Percentiles rank a stretch among this genome's conserved stretches.
Evolutionary conservation across 2,113 vertebrate species (phyloP).

Genomic region (Clupea harengus): DNA sequence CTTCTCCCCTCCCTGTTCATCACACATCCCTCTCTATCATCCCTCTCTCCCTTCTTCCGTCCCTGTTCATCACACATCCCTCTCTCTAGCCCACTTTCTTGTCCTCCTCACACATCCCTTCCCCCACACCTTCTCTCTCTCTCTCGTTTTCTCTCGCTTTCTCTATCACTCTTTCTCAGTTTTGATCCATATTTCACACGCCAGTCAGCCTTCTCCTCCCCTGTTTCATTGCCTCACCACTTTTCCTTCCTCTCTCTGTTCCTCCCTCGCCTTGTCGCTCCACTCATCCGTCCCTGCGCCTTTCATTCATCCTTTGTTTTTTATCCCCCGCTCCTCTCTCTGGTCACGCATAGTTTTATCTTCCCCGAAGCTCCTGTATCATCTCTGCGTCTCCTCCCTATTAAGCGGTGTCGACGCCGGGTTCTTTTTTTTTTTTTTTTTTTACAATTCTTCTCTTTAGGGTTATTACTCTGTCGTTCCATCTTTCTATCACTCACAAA

Average conservation of each 20-base stretch:
- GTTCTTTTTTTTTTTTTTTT: constrained; percentile 17
- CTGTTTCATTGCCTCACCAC: constrained; percentile 15
- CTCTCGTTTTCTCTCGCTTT: constrained; percentile 43
- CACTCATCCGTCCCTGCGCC: not conserved
- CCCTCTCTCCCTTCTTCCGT: not conserved
- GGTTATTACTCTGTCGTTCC: not conserved
- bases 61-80: not conserved
- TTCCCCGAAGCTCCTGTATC: constrained; percentile 38
- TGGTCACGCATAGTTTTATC: constrained; percentile 49
- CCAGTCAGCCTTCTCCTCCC: constrained; percentile 36
- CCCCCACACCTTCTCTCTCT: constrained; percentile 50
- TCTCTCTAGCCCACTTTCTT: not conserved
- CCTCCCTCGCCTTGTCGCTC: constrained; percentile 33
- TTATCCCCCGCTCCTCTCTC: constrained; percentile 59
- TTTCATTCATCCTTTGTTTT: constrained; percentile 32
- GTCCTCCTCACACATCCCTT: constrained; percentile 29
- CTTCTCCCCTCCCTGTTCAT: not conserved
- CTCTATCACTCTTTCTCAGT: constrained; percentile 21
- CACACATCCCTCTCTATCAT: not conserved
- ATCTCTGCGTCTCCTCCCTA: constrained; percentile 38
- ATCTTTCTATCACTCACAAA: constrained; percentile 24
- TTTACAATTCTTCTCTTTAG: constrained; percentile 24
- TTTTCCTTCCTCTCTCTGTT: constrained; percentile 32
- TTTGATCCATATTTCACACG: constrained; percentile 37
- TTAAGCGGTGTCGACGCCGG: constrained; percentile 7